Conservation (phyloP, 2,888 invertebrate genomes). For the Polylopha cassiicola region DNA sequence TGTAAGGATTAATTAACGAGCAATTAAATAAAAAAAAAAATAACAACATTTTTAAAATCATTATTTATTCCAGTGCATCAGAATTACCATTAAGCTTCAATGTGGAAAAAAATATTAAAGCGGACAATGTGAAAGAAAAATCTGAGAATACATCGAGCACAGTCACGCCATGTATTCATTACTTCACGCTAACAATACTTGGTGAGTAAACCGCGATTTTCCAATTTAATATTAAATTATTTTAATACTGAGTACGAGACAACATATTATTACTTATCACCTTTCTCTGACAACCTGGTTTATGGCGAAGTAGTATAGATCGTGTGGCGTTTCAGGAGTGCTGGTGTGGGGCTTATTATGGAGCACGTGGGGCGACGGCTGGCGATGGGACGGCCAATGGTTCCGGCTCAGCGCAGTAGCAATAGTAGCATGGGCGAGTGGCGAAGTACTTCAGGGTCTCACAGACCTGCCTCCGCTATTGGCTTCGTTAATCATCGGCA, state of each 20-base stretch:
- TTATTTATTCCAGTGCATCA: constrained; percentile 30
- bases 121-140: constrained; percentile 26
- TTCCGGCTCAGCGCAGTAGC: constrained; percentile 47
- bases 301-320: too few species aligned
- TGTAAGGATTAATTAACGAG: constrained; percentile 35
- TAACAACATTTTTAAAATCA: constrained; percentile 4
- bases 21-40: constrained; percentile 2
- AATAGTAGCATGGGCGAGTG: constrained; percentile 52
- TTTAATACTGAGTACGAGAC: neutral
- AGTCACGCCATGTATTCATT: constrained; percentile 28
- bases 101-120: constrained; percentile 29
- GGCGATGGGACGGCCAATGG: constrained; percentile 57
- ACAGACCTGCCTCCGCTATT: constrained; percentile 57
- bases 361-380: constrained; percentile 50
- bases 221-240: neutral
- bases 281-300: too few species aligned
- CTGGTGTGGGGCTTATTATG: constrained; percentile 56
- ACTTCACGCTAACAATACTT: constrained; percentile 32
- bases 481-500: constrained; percentile 58
- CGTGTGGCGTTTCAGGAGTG: constrained; percentile 47
- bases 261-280: neutral
- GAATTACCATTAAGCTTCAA: constrained; percentile 29
- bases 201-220: constrained; percentile 31
- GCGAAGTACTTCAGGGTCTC: constrained; percentile 42
- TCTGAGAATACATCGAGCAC: constrained; percentile 23